Evolutionary conservation across 2,888 invertebrate genomes (phyloP).

Genomic region (Rhyacophila evoluta): DNA sequence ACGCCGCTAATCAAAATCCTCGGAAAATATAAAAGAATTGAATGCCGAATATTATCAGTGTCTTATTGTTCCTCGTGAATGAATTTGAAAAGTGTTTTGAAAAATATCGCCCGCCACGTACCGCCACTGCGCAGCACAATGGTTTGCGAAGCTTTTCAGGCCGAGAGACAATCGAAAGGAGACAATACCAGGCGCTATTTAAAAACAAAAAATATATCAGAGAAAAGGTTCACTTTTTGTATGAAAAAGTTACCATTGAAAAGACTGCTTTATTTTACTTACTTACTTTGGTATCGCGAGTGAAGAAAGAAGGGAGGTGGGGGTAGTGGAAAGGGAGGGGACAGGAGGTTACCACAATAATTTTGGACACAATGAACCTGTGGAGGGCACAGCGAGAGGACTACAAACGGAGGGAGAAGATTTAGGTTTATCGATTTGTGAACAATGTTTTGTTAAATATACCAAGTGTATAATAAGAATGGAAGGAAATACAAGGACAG

Average conservation of each 20-base stretch:
- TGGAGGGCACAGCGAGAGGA: constrained; percentile 54
- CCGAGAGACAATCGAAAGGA: constrained; percentile 73
- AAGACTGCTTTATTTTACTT: constrained; percentile 53
- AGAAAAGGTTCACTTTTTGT: constrained; percentile 72
- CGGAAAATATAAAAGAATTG: constrained; percentile 3
- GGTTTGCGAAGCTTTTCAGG: constrained; percentile 57
- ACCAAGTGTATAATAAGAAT: constrained; percentile 4
- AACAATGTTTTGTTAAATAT: constrained; percentile 31
- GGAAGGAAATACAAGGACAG: constrained; percentile 1
- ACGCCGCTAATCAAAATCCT: constrained; percentile 15
- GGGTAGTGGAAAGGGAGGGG: constrained; percentile 46
- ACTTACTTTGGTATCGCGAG: constrained; percentile 47
- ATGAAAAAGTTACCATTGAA: constrained; percentile 55
- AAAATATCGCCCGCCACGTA: constrained; percentile 25
- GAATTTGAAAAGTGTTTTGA: constrained; percentile 25
- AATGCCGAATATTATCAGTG: background rate
- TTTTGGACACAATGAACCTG: constrained; percentile 53
- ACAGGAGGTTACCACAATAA: constrained; percentile 54
- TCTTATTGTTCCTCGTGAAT: constrained; percentile 3
- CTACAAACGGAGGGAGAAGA: constrained; percentile 44
- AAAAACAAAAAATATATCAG: constrained; percentile 73
- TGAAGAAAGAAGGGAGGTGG: constrained; percentile 26
- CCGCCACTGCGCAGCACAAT: constrained; percentile 34
- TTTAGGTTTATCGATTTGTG: constrained; percentile 42
- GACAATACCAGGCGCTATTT: constrained; percentile 74